A percentile compares a stretch with the other conserved stretches of the same genome.
Evolutionary conservation across 2,888 invertebrate genomes (phyloP).

Genomic region (Dastarcus helophoroides): DNA sequence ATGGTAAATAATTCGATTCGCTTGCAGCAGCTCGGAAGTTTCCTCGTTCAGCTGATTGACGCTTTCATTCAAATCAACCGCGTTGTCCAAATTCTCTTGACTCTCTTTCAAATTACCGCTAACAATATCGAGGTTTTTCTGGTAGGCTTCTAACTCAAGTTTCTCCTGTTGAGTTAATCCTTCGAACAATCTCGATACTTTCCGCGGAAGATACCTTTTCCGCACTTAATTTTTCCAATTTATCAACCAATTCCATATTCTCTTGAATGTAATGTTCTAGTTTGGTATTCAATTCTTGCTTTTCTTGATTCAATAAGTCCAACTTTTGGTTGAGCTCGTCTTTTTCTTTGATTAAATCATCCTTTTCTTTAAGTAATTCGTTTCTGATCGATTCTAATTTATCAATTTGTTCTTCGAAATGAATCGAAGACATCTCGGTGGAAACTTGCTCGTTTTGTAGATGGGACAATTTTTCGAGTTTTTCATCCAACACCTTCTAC

Average conservation of each 20-base stretch:
- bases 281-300: slow-evolving; percentile 48
- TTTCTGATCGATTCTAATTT: too few species aligned
- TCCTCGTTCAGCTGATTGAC: slow-evolving; percentile 50
- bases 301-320: slow-evolving; percentile 47
- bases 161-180: slow-evolving; percentile 59
- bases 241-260: slow-evolving; percentile 62
- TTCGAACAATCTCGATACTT: slow-evolving; percentile 65
- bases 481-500: slow-evolving; percentile 49
- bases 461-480: slow-evolving; percentile 48
- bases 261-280: slow-evolving; percentile 57
- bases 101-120: slow-evolving; percentile 21
- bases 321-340: slow-evolving; percentile 44
- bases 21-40: slow-evolving; percentile 52
- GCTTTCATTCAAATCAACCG: slow-evolving; percentile 41
- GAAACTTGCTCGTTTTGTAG: slow-evolving; percentile 59
- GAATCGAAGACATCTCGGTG: slow-evolving; percentile 65
- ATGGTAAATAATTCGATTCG: slow-evolving; percentile 57
- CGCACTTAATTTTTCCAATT: slow-evolving; percentile 58
- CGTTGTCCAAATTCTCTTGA: slow-evolving; percentile 27
- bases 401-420: slow-evolving; percentile 65
- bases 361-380: slow-evolving; percentile 42
- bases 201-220: slow-evolving; percentile 65
- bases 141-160: slow-evolving; percentile 55
- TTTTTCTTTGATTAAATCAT: slow-evolving; percentile 42
- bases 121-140: slow-evolving; percentile 39